Base-by-base conservation (phyloP, 2,888 invertebrate species). In the Diaperis boleti region DNA sequence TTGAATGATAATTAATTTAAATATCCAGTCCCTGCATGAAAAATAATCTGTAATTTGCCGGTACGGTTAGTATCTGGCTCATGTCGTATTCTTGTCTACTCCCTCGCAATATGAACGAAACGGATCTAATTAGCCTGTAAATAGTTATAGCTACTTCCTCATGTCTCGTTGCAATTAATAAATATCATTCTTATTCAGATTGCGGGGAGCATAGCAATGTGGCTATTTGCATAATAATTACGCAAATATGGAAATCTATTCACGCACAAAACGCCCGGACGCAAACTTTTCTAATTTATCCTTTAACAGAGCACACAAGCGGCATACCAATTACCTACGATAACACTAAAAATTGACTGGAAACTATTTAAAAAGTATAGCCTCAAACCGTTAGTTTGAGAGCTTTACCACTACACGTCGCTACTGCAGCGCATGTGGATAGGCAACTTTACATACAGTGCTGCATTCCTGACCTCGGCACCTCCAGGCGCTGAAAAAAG, bases 51-150 rank as follows among this genome's bases (percentile, higher is more conserved):
- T 42, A 42, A 52, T n/a, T n/a, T n/a, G n/a, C n/a, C 26, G n/a
- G 31, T 31, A 64, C 57, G 50, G 62, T 65, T 65, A 65, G 13
- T 14, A n/a, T 13, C n/a, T 29, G 50, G 37, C 33, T 54, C 52
- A 41, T 60, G 63, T 56, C 50, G 60, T 45, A 57, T 60, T 18
- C 62, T 56, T 8, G 20, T 47, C 56, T 20, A 26, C 22, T 26
- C 49, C 47, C 45, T 59, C 59, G 55, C 65, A 65, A 17, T 61
- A 59, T 41, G 20, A 62, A 39, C 45, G 37, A 59, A 44, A 49
- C 29, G 56, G 49, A 61, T 62, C 35, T 61, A 55, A 65, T 63
- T 62, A 60, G 59, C 56, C 59, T 54, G 54, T 41, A 55, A 55
- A 55, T 55, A 55, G 49, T 44, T 33, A 44, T 42, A 5, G 29